Base-by-base conservation (phyloP, 2,797 vertebrate genomes). In the Coilia nasus region DNA sequence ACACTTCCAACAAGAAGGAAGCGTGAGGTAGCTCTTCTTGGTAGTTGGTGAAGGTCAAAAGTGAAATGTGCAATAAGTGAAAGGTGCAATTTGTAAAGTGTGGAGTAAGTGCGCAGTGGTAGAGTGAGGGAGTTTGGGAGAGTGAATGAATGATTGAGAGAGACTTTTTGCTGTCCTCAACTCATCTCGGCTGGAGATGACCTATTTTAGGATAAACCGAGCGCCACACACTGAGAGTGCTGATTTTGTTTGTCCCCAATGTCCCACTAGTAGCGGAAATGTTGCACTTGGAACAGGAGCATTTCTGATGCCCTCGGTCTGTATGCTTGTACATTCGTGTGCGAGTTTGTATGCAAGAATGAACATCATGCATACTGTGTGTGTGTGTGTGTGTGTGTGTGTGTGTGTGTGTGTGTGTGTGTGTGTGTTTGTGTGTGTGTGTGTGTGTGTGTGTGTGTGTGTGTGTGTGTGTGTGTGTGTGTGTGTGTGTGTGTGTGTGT, bases 361-460 rank as follows among this genome's bases (percentile, higher is more conserved):
- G 19, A 21, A 6, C 31, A 41, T 78, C 31, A 41, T 78, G 71
- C 7, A 35, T 44, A 23, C 14, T 75, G 28, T 7, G 67, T 35
- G 28, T 31, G 64, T 28, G 14, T 31, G 25, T 71, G 25, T 0
- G 21, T 25, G 50, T 67, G 56, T 60, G 81, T 23, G 78, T 86
- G 57, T 82, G 87, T 47, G 86, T 84, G 81, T n/a, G 6, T 83
- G 28, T 7, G 67, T 35, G 28, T 15, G 64, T 25, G 11, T 28
- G 23, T 67, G 25, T 0, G 19, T 25, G 50, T 67, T 56, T 60
- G 81, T 23, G 78, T 86, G 57, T 82, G 87, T 46, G 86, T 84
- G 81, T n/a, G 5, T 84, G 28, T 75, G 17, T 75, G 31, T 75
- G 67, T 75, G 28, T 75, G 67, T 31, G 25, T 17, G 17, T 75